Base-by-base conservation (phyloP, 2,888 invertebrate species). In the Catotricha subobsoleta region DNA sequence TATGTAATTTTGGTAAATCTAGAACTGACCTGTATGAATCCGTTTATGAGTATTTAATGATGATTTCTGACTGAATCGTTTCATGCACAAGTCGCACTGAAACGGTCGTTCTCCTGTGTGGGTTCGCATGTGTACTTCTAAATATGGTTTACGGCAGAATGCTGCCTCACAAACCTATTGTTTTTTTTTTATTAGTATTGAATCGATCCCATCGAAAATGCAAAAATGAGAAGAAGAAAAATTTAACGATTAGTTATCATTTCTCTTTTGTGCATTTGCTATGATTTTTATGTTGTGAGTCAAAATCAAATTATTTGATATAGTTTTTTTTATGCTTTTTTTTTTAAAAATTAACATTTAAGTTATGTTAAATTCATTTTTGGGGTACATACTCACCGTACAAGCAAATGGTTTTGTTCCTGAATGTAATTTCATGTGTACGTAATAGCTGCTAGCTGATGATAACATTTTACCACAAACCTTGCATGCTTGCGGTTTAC, bases 361-460 rank as follows among this genome's bases (percentile, higher is more conserved):
- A n/a, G n/a, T n/a, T n/a, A n/a, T n/a, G n/a, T n/a, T n/a, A n/a
- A n/a, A n/a, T n/a, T n/a, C n/a, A n/a, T n/a, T n/a, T n/a, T n/a
- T n/a, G n/a, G n/a, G n/a, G 34, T 34, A 34, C 34, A 34, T 19
- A 35, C 44, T 48, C 49, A 52, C 52, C 49, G 76, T 75, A 64
- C 82, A 82, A 54, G 75, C 76, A 62, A 78, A 82, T 46, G 81
- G 81, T 59, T 82, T 82, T 58, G 76, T 77, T 51, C 78, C 76
- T 19, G 81, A 81, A 63, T 82, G 81, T 49, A 80, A 67, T 61
- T 81, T 81, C 78, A 81, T 78, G 60, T 82, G 82, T 51, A 81
- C 82, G 57, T 82, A 80, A 58, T 80, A 80, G 48, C 79, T 80
- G 31, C 79, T 78, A 44, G 79, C 74, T 12, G 80, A 80, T 42